These are phyloP conservation scores for Leuciscus idus DNA, from an alignment of 2,113 vertebrate species.

Conservation along the genomic window DNA sequence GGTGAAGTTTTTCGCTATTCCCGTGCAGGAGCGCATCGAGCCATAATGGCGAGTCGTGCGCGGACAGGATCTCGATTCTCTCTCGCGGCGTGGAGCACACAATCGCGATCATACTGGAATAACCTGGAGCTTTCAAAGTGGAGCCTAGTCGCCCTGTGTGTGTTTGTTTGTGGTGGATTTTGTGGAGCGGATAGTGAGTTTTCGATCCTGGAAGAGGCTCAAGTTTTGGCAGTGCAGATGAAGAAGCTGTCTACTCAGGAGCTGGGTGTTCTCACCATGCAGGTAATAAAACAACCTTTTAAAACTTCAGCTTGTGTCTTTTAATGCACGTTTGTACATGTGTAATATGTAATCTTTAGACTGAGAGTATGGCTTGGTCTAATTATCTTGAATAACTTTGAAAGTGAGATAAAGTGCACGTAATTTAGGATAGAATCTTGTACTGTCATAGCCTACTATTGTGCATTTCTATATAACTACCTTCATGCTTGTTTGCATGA, in stretches of 20 bases:
- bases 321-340: neutral
- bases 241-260: constrained; percentile 90
- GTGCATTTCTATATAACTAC: neutral
- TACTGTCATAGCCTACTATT: neutral
- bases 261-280: constrained; percentile 92
- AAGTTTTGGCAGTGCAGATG: constrained; percentile 91
- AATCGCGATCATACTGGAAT: constrained; percentile 34
- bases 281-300: constrained; percentile 76
- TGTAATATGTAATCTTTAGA: neutral
- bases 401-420: neutral
- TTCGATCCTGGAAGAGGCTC: constrained; percentile 92
- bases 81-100: constrained; percentile 62
- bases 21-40: constrained; percentile 51
- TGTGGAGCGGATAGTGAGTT: constrained; percentile 84
- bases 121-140: constrained; percentile 58
- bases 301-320: neutral
- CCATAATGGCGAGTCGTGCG: constrained; percentile 77
- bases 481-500: neutral
- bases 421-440: neutral
- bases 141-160: constrained; percentile 68
- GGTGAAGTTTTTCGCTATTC: constrained; percentile 64
- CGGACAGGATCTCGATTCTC: constrained; percentile 53
- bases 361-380: neutral
- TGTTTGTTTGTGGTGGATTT: constrained; percentile 74
- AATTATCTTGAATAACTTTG: neutral